phyloP scores from a whole-genome alignment of 2,797 vertebrate genomes.

The Gorsachius magnificus region DNA sequence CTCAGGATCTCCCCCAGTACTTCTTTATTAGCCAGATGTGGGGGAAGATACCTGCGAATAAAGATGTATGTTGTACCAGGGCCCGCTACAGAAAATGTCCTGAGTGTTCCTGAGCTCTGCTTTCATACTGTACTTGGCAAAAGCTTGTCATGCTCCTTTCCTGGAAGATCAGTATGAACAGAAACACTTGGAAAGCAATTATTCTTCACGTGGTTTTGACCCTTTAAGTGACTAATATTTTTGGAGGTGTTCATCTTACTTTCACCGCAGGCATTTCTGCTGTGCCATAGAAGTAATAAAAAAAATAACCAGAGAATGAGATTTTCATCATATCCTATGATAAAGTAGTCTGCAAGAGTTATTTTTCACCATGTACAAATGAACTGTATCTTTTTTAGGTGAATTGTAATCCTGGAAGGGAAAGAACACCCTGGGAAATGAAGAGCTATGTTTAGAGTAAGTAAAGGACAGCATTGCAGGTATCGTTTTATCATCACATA shows the following conservation, averaged over 20 bases:
- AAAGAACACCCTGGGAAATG: background rate
- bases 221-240: background rate
- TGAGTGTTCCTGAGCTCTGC: background rate
- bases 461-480: background rate
- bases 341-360: background rate
- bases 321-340: background rate
- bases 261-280: background rate
- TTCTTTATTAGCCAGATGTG: background rate
- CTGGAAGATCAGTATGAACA: background rate
- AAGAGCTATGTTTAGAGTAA: background rate
- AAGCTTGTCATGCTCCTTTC: background rate
- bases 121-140: background rate
- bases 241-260: background rate
- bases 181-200: background rate
- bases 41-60: background rate
- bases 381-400: background rate
- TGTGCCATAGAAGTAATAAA: background rate
- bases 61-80: background rate
- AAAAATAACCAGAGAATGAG: background rate
- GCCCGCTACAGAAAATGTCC: background rate
- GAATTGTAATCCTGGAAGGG: background rate
- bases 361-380: background rate
- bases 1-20: background rate
- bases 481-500: background rate
- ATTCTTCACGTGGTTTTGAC: background rate